Evolutionary conservation across 1,140 invertebrate species (phyloP).

Genomic region (Anastrepha ludens): DNA sequence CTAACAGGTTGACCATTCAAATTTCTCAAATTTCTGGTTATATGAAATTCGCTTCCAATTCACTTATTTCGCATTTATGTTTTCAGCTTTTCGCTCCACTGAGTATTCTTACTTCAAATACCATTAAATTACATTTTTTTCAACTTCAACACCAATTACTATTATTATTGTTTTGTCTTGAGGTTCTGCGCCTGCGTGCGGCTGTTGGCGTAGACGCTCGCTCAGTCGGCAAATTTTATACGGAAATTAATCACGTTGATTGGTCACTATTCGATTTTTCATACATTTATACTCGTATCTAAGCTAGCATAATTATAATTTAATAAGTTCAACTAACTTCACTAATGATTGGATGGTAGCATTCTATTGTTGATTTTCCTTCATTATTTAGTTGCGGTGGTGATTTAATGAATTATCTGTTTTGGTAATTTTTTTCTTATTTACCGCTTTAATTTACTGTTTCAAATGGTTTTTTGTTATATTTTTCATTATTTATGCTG

Average conservation of each 20-base stretch:
- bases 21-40: not conserved
- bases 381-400: not conserved
- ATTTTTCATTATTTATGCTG: too few relatives aligned
- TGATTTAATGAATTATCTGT: not conserved
- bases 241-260: slow-evolving; percentile 41
- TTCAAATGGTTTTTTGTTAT: too few relatives aligned
- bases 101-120: not conserved
- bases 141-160: not conserved
- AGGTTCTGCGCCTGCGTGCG: slow-evolving; percentile 11
- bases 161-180: not conserved
- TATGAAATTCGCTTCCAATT: not conserved
- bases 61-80: not conserved
- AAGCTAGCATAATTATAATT: not conserved
- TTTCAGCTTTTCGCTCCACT: not conserved
- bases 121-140: not conserved
- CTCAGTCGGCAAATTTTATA: slow-evolving; percentile 14
- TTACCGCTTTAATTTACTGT: not conserved
- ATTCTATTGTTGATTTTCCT: not conserved
- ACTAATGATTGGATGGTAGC: not conserved
- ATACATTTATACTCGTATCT: not conserved
- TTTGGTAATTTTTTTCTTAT: not conserved
- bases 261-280: not conserved
- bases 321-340: not conserved
- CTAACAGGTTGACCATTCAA: not conserved
- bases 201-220: not conserved